A percentile compares a stretch with the other conserved stretches of the same genome.
Conservation (phyloP, 2,888 invertebrate species). For the Pyrrhia umbra region DNA sequence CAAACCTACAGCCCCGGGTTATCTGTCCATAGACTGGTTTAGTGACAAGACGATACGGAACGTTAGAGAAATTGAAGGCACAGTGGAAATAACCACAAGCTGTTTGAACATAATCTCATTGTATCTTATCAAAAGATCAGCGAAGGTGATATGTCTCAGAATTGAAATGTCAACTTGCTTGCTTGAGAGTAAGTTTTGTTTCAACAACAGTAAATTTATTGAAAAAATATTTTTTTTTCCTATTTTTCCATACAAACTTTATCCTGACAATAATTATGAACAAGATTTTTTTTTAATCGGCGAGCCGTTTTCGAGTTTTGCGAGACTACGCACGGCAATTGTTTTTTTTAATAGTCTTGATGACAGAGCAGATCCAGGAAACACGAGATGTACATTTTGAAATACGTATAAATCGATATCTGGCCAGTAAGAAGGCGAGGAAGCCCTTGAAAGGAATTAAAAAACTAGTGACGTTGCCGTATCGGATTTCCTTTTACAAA, state of each 20-base stretch:
- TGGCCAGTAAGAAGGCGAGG: not conserved
- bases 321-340: no score
- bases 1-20: no score
- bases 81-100: constrained; percentile 30
- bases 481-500: not conserved
- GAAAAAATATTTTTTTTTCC: no score
- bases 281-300: no score
- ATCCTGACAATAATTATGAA: no score
- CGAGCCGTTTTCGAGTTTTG: no score
- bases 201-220: no score
- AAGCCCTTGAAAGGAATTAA: not conserved
- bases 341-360: not conserved
- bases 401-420: not conserved
- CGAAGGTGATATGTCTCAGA: constrained; percentile 2
- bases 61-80: not conserved
- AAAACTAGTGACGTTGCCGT: not conserved
- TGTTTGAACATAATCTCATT: constrained; percentile 2
- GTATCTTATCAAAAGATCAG: constrained; percentile 39
- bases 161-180: not conserved
- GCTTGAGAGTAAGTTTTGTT: no score
- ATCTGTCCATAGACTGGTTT: no score
- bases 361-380: not conserved
- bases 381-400: not conserved
- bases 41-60: not conserved
- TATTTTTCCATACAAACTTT: no score